Percentiles rank a stretch among this genome's conserved stretches.
Conservation (phyloP, 2,888 invertebrate species). For the Dasypogon diadema region DNA sequence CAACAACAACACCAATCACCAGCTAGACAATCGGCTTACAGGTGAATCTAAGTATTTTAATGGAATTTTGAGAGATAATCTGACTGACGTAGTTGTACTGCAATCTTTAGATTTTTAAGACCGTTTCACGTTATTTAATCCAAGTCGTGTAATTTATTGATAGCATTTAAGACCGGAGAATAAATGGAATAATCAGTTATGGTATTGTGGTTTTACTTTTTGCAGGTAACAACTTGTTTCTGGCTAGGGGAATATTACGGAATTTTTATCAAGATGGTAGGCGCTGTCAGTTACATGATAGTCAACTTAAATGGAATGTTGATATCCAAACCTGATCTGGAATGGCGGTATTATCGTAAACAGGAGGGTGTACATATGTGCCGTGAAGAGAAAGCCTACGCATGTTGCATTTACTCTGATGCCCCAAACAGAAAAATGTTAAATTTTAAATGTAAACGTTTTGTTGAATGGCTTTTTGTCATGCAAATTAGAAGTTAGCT, state of each 20-base stretch:
- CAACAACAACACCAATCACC: constrained; percentile 44
- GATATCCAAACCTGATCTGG: constrained; percentile 18
- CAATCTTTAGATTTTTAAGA: constrained; percentile 43
- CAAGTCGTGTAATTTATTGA: constrained; percentile 13
- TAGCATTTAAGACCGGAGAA: constrained; percentile 1
- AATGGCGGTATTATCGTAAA: background rate
- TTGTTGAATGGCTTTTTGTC: too few species aligned
- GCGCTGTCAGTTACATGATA: constrained; percentile 1
- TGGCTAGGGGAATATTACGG: too few species aligned
- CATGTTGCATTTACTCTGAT: constrained; percentile 11
- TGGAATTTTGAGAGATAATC: constrained; percentile 48
- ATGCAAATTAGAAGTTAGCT: too few species aligned
- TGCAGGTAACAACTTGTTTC: too few species aligned
- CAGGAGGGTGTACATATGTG: background rate
- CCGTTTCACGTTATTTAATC: background rate
- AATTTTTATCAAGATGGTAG: too few species aligned
- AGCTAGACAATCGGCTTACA: constrained; percentile 52
- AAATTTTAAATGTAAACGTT: too few species aligned
- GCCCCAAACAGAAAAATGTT: background rate
- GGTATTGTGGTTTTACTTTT: constrained; percentile 2
- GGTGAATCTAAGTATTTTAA: constrained; percentile 34
- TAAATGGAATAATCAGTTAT: background rate
- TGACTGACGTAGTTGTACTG: constrained; percentile 52
- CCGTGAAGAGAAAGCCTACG: constrained; percentile 15
- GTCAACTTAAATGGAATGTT: background rate